Evolutionary conservation across 2,888 invertebrate species (phyloP), one percentile per base, ranked within the genome.

Genomic region (Epinotia demarniana): DNA sequence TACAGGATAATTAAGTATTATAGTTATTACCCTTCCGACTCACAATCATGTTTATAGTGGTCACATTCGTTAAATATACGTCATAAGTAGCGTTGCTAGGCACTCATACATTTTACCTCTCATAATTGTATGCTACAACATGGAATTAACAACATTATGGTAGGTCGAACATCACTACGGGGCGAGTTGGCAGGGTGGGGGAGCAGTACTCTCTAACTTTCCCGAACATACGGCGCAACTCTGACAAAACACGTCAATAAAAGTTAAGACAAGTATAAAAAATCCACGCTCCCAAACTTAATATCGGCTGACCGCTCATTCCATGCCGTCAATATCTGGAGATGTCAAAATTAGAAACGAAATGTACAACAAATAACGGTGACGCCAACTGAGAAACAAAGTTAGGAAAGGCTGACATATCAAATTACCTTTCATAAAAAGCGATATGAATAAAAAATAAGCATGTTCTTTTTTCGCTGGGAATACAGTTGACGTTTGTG

Each of bases 1-100:
- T 83, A 86, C 86, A 86, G 90, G 90, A 90, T 89, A 89, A 85
- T 87, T 86, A 85, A 85, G 79, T 78, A 82, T 85, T 86, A 86
- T 85, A 86, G 81, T 86, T 87, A 89, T 90, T 90, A 91, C 92
- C 92, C 92, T 92, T 92, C 86, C 85, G 87, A 89, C 90, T 93
- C 93, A 93, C 92, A 92, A 93, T 92, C 92, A 92, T 90, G 91
- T 87, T 88, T 87, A 85, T 81, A 88, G 87, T 93, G 92, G 92
- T 93, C 92, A 87, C 86, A 87, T 87, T 89, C 84, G 87, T 92
- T 77, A 85, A 90, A 86, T 86, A 89, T 92, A 92, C 87, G 90
- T 93, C 93, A 93, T 93, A 93, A 93, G 92, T 93, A 90, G 90
- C 88, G 85, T 91, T 89, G 85, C 91, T 93, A 94, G 93, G 93